Base-by-base conservation (phyloP, 2,888 invertebrate genomes). In the Mesorhabditis belari region DNA sequence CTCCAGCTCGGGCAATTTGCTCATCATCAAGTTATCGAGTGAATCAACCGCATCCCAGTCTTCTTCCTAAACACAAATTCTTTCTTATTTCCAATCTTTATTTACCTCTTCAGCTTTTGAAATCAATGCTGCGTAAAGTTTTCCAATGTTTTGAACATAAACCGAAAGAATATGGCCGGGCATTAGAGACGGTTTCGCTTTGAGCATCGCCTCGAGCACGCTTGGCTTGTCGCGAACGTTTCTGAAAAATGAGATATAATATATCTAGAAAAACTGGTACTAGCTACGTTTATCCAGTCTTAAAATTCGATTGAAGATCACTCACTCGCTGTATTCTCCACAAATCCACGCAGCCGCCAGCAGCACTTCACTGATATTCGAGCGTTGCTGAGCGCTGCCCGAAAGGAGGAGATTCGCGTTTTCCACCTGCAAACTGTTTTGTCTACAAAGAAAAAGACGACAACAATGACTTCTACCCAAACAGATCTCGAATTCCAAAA, bases 281-380 rank as follows among this genome's bases (percentile, higher is more conserved):
- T 21, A 21, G 51, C 5, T 49, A 26, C 21, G 5, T 23, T n/a
- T 44, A 44, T 44, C n/a, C 9, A 44, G n/a, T 12, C 9, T 44
- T 44, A 9, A 44, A 44, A 44, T 12, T 44, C n/a, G 9, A n/a
- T 21, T 56, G 26, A 29, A 27, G 44, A 58, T 58, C 60, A 71
- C 86, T 85, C 69, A 91, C 91, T 86, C 86, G 72, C 91, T 88
- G 84, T 94, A 98, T 85, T 98, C 98, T 57, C 95, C 94, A 80
- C 94, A 92, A 74, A 98, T 91, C 90, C 92, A 98, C 9, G 95
- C 94, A 59, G 96, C 96, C 6, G 98, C 95, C 83, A 93, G 92
- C 21, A 98, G 85, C 57, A 96, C 95, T 83, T 96, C 95, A 77
- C 83, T 84, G 61, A 85, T 83, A 65, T 85, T 85, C 77, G 83